Evolutionary conservation across 2,888 invertebrate genomes (phyloP), one percentile per base, ranked within the genome.

Genomic region (Leptopilina drosophilae): DNA sequence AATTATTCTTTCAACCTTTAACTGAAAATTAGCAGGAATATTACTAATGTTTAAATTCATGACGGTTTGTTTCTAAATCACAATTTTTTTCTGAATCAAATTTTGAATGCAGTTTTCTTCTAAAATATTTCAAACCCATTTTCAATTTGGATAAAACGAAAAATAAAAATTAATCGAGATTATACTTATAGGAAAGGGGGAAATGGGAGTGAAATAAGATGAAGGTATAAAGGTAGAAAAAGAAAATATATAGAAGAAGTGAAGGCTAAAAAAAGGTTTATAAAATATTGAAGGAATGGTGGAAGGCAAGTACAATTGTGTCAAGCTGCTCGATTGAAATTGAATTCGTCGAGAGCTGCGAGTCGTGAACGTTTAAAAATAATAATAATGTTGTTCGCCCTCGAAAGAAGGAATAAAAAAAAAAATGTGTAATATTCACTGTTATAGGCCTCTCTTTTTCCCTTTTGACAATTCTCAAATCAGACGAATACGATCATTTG

Each of bases 401-500:
- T 53, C 26, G 26, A 53, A 53, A 69, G 26, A 53, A 53, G 14
- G 73, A 64, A 40, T 33, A 73, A 53, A 73, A 20, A 73, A 20
- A 20, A 20, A 53, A 33, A 33, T 64, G 12, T 64, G 20, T 20
- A 73, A 56, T 73, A 56, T 73, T n/a, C 69, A 33, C 33, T 33
- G 33, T 33, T 33, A 33, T 3, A 33, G 33, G 46, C 12, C 8
- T 15, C 26, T 4, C 14, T 4, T 5, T 33, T 26, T 73, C 56
- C 53, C 40, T 73, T 33, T 33, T 40, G 73, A 73, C 33, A 15
- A 33, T 56, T 59, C 73, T 56, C 15, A 33, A 26, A 53, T 26
- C 20, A 33, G 53, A 20, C 53, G 69, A 73, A 73, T 73, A 33
- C 56, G 73, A 73, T 73, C 53, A 56, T 56, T 73, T 73, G 69